phyloP scores from a whole-genome alignment of 2,113 vertebrate species.

The Neolamprologus devosi region DNA sequence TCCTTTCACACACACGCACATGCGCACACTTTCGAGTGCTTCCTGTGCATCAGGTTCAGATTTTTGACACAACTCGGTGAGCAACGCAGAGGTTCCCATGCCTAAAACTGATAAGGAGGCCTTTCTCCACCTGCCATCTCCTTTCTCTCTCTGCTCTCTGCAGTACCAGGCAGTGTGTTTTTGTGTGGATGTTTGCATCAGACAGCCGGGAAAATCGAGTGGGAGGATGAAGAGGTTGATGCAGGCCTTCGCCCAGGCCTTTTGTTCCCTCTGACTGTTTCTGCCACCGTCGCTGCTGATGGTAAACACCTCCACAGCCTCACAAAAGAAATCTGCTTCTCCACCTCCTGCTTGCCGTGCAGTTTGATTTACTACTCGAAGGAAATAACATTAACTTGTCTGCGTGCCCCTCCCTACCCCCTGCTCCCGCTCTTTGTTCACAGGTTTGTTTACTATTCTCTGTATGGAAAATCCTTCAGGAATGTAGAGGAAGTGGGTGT shows the following conservation, averaged over 20 bases:
- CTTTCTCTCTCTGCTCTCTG: background rate
- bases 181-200: background rate
- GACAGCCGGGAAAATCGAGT: background rate
- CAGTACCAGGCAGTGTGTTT: background rate
- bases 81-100: slow-evolving; percentile 45
- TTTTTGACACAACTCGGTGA: slow-evolving; percentile 45
- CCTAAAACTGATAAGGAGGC: slow-evolving; percentile 48
- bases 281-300: background rate
- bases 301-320: slow-evolving; percentile 38
- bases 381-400: slow-evolving; percentile 66
- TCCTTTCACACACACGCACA: background rate
- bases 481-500: slow-evolving; percentile 70
- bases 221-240: slow-evolving; percentile 8
- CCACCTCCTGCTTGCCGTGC: background rate
- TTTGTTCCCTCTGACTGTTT: slow-evolving; percentile 29
- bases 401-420: background rate
- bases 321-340: slow-evolving; percentile 21
- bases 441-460: slow-evolving; percentile 72
- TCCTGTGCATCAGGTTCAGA: slow-evolving; percentile 14
- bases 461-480: slow-evolving; percentile 69
- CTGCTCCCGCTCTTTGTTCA: slow-evolving; percentile 39
- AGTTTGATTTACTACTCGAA: slow-evolving; percentile 62
- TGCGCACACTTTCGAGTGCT: background rate
- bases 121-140: slow-evolving; percentile 20
- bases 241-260: slow-evolving; percentile 6